Percentiles rank a stretch among this genome's conserved stretches.
These are phyloP conservation scores for Netelia virgata DNA, from an alignment of 2,888 invertebrate genomes.

Conservation along the genomic window DNA sequence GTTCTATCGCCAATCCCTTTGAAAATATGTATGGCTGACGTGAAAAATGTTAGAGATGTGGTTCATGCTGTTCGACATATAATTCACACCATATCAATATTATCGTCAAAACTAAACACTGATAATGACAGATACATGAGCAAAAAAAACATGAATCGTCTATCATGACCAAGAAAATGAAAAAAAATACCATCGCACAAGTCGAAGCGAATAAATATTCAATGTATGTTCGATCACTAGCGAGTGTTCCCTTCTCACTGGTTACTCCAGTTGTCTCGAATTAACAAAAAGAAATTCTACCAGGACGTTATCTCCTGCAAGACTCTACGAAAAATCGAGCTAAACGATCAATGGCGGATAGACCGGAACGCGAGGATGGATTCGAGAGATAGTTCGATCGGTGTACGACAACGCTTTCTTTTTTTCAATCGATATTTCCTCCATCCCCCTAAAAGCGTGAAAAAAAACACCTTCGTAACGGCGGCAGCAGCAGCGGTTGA, in stretches of 20 bases:
- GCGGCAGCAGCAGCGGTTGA: slow-evolving; percentile 14
- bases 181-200: neutral
- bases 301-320: slow-evolving; percentile 1
- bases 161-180: slow-evolving; percentile 19
- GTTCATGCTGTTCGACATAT: slow-evolving; percentile 56
- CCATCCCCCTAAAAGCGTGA: neutral
- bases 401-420: neutral
- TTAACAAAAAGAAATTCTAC: slow-evolving; percentile 42
- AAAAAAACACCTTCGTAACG: neutral
- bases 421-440: neutral
- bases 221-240: slow-evolving; percentile 7
- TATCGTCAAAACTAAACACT: slow-evolving; percentile 49
- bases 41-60: slow-evolving; percentile 35
- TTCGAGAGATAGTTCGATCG: slow-evolving; percentile 2
- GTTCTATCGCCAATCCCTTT: too few relatives aligned
- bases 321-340: slow-evolving; percentile 30
- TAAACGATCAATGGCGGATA: slow-evolving; percentile 14
- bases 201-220: slow-evolving; percentile 25
- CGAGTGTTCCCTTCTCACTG: slow-evolving; percentile 19
- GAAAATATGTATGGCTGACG: slow-evolving; percentile 8
- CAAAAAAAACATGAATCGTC: slow-evolving; percentile 41
- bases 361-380: neutral
- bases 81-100: slow-evolving; percentile 43
- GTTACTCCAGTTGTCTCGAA: slow-evolving; percentile 49
- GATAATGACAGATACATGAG: slow-evolving; percentile 61